Evolutionary conservation across 2,797 vertebrate species (phyloP).

Genomic region (Myoxocephalus aenaeus): DNA sequence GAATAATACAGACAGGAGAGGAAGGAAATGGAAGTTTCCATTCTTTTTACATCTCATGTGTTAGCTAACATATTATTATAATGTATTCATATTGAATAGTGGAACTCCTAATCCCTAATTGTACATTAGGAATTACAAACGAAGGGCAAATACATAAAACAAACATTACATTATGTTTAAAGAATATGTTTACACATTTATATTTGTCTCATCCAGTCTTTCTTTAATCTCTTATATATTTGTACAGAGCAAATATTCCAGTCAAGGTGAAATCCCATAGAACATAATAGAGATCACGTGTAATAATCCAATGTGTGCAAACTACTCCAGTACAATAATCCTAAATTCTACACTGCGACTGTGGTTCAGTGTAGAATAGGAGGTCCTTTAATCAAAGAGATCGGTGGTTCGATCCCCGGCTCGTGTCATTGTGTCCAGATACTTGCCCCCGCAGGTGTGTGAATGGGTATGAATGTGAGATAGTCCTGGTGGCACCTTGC

Average conservation of each 20-base stretch:
- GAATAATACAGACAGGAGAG: not conserved
- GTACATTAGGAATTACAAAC: not conserved
- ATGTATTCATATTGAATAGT: not conserved
- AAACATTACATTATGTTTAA: not conserved
- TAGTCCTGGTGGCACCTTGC: too few species aligned
- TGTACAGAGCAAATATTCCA: constrained; percentile 1
- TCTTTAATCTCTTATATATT: not conserved
- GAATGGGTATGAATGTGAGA: too few species aligned
- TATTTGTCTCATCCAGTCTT: not conserved
- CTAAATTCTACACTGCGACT: not conserved
- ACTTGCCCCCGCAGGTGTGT: too few species aligned
- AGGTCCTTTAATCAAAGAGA: too few species aligned
- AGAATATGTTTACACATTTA: not conserved
- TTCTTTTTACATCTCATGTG: not conserved
- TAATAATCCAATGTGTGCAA: not conserved
- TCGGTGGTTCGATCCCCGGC: too few species aligned
- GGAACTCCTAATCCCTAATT: not conserved
- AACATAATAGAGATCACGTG: not conserved
- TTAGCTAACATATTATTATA: not conserved
- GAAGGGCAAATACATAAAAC: not conserved
- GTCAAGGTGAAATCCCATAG: not conserved
- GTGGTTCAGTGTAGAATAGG: too few species aligned
- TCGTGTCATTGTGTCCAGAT: too few species aligned
- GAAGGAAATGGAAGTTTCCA: not conserved
- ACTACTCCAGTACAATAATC: not conserved